A percentile compares a stretch with the other conserved stretches of the same genome.
Conservation (phyloP, 2,888 invertebrate genomes). For the Liodrosophila aerea region DNA sequence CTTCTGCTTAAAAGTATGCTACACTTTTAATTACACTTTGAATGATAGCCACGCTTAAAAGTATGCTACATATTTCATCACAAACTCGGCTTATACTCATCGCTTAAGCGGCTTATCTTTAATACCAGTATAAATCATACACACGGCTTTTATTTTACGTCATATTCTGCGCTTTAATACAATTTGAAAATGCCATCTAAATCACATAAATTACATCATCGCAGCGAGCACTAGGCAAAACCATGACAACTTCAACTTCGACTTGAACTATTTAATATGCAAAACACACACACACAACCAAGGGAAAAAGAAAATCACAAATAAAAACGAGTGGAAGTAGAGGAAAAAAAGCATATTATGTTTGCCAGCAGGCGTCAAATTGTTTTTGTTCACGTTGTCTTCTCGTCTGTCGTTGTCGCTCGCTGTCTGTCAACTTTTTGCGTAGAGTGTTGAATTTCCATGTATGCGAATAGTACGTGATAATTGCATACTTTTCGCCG, state of each 20-base stretch:
- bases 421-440: slow-evolving; percentile 50
- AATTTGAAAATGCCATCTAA: slow-evolving; percentile 47
- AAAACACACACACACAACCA: slow-evolving; percentile 38
- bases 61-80: no score
- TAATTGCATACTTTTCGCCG: slow-evolving; percentile 58
- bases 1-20: no score
- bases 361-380: slow-evolving; percentile 53
- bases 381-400: slow-evolving; percentile 28
- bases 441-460: slow-evolving; percentile 40
- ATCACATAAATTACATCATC: slow-evolving; percentile 69
- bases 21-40: no score
- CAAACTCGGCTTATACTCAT: no score
- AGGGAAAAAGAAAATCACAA: slow-evolving; percentile 4
- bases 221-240: slow-evolving; percentile 7
- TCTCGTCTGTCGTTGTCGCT: background rate
- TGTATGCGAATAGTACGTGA: slow-evolving; percentile 64
- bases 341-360: slow-evolving; percentile 30
- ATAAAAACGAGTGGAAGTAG: background rate
- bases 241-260: slow-evolving; percentile 22
- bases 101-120: no score
- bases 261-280: slow-evolving; percentile 56
- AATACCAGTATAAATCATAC: no score
- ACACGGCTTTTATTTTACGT: no score
- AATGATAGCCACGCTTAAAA: no score
- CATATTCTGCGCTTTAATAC: slow-evolving; percentile 10